These are phyloP conservation scores for Acrobasis suavella DNA, from an alignment of 2,888 invertebrate species.

Conservation along the genomic window DNA sequence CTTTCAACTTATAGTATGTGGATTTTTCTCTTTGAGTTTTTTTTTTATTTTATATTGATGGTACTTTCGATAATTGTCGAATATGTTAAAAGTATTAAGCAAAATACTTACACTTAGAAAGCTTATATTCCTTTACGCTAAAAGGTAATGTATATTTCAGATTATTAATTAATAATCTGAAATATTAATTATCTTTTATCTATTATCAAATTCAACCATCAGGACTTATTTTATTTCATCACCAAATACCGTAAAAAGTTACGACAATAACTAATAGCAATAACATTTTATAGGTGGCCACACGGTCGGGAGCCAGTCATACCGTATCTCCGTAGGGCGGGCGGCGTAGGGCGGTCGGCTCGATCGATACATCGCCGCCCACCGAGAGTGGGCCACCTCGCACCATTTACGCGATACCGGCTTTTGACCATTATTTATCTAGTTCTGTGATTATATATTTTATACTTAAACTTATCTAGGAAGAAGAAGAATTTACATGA, in stretches of 20 bases:
- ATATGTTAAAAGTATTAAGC: no score
- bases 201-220: no score
- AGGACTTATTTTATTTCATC: neutral
- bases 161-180: neutral
- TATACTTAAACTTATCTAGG: no score
- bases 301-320: constrained; percentile 53
- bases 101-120: no score
- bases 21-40: no score
- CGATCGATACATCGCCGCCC: constrained; percentile 40
- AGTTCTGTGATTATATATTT: constrained; percentile 12
- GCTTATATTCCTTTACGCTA: no score
- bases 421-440: constrained; percentile 9
- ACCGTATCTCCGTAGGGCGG: constrained; percentile 50
- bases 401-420: constrained; percentile 13
- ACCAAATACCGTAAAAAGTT: constrained; percentile 30
- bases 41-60: no score
- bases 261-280: constrained; percentile 66
- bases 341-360: constrained; percentile 38
- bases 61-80: no score
- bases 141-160: no score
- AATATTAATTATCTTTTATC: neutral
- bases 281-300: constrained; percentile 70
- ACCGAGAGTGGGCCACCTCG: constrained; percentile 28
- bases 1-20: no score
- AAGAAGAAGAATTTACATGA: no score